These are phyloP conservation scores for Rhimphoctona megacephalus DNA, from an alignment of 2,888 invertebrate species.

Conservation along the genomic window DNA sequence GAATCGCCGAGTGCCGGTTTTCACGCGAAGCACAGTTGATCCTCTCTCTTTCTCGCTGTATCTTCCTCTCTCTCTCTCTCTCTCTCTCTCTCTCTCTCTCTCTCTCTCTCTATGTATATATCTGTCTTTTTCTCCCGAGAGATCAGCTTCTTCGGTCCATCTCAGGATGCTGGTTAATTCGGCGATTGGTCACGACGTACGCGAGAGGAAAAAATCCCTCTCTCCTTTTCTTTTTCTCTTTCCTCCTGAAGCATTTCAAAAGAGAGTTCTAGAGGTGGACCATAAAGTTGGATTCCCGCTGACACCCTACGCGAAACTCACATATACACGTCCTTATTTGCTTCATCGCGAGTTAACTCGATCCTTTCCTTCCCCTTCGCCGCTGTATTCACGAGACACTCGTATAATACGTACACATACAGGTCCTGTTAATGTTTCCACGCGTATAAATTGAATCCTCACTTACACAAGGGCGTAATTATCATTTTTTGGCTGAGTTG, in stretches of 20 bases:
- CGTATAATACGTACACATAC: neutral
- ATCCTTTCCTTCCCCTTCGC: conserved; percentile 40
- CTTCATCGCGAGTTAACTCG: conserved; percentile 45
- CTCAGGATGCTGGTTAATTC: conserved; percentile 69
- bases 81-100: conserved; percentile 35
- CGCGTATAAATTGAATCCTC: conserved; percentile 3
- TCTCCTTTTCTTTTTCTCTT: conserved; percentile 21
- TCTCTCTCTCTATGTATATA: conserved; percentile 55
- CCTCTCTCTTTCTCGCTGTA: conserved; percentile 43
- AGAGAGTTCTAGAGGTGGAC: conserved; percentile 61
- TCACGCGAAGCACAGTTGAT: conserved; percentile 61
- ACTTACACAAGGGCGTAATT: conserved; percentile 8
- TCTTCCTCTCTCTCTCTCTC: conserved; percentile 52
- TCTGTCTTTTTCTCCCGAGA: conserved; percentile 24
- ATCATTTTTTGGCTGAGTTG: neutral
- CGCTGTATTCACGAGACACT: conserved; percentile 17
- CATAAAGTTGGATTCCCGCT: conserved; percentile 73
- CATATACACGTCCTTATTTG: conserved; percentile 31
- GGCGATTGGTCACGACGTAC: conserved; percentile 72
- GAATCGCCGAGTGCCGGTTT: conserved; percentile 62
- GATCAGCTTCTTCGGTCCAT: conserved; percentile 52
- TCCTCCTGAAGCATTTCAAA: conserved; percentile 51
- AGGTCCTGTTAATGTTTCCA: neutral
- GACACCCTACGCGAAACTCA: conserved; percentile 64
- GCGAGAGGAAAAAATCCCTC: conserved; percentile 51